These are phyloP conservation scores for Corapipo altera DNA, from an alignment of 2,113 vertebrate genomes.

Conservation along the genomic window DNA sequence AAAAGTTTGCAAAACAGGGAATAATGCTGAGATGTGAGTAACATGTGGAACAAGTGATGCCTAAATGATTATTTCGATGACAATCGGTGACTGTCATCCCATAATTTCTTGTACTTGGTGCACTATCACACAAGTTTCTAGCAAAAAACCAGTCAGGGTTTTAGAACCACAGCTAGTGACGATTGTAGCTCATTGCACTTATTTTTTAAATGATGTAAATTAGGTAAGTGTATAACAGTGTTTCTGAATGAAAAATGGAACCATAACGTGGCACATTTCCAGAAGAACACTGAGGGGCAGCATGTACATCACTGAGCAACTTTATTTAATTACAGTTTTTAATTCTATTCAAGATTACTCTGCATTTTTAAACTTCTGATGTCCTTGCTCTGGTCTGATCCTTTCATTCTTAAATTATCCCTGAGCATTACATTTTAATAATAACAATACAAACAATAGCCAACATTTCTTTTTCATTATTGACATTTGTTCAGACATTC, in stretches of 20 bases:
- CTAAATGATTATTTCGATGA: rapidly evolving
- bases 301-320: neutral
- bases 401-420: neutral
- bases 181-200: neutral
- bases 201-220: neutral
- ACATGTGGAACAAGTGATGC: neutral
- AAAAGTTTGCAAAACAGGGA: neutral
- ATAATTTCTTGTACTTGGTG: neutral
- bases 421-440: neutral
- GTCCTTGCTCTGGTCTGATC: neutral
- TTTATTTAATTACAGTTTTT: conserved; percentile 10
- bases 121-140: neutral
- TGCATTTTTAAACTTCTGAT: neutral
- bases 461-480: neutral
- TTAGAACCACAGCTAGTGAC: neutral
- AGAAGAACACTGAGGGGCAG: neutral
- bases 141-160: rapidly evolving
- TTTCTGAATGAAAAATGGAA: neutral
- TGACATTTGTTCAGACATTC: neutral
- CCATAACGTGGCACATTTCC: neutral
- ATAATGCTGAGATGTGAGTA: neutral
- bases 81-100: neutral
- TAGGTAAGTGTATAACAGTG: neutral
- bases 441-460: neutral
- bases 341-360: neutral